A percentile compares a stretch with the other conserved stretches of the same genome.
These are phyloP conservation scores for Nephrotoma flavescens DNA, from an alignment of 2,888 invertebrate species.

Conservation along the genomic window DNA sequence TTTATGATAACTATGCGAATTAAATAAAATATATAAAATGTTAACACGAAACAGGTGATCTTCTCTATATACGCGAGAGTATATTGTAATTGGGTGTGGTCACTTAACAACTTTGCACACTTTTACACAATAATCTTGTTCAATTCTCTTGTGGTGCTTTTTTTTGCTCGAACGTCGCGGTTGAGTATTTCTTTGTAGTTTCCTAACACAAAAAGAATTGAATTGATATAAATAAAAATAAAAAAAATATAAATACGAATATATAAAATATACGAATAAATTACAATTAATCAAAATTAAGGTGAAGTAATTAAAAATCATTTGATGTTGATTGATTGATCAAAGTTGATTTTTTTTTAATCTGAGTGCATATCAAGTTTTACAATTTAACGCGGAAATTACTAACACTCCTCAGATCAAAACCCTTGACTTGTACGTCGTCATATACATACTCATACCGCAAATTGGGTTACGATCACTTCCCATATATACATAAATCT, in stretches of 20 bases:
- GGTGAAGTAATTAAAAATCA: background rate
- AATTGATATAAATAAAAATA: background rate
- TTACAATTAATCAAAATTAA: background rate
- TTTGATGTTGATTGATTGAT: background rate
- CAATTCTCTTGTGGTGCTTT: background rate
- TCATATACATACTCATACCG: too few relatives aligned
- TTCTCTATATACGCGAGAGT: background rate
- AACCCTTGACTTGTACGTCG: background rate
- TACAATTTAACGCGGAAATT: background rate
- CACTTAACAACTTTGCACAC: constrained; percentile 2
- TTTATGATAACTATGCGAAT: background rate
- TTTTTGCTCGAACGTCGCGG: background rate
- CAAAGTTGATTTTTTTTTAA: background rate
- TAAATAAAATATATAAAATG: background rate
- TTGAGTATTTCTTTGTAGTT: background rate
- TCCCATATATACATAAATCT: background rate
- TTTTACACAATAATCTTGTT: background rate
- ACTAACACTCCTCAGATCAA: background rate
- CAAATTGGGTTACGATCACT: too few relatives aligned
- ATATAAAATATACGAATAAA: background rate
- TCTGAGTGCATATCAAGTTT: background rate
- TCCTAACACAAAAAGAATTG: background rate
- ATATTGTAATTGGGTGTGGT: background rate
- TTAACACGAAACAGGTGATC: background rate
- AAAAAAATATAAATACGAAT: background rate